Percentiles rank a stretch among this genome's conserved stretches.
Evolutionary conservation across 2,797 vertebrate species (phyloP).

Genomic region (Austrolebias charrua): DNA sequence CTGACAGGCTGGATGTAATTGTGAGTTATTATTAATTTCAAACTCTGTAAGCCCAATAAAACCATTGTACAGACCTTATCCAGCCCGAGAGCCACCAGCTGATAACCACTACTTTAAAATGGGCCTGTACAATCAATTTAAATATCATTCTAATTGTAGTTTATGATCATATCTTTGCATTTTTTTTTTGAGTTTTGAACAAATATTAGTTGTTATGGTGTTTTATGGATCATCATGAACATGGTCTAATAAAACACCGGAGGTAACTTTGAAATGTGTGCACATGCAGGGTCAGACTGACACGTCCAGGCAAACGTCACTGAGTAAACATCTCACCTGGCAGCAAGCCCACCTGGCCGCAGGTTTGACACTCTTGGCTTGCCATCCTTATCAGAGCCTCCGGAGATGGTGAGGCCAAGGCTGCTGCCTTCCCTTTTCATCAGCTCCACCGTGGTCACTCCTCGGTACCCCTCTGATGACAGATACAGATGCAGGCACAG

Average conservation of each 20-base stretch:
- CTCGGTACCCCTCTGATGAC: slow-evolving; percentile 89
- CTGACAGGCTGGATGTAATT: too few relatives aligned
- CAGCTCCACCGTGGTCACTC: slow-evolving; percentile 94
- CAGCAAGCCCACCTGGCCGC: slow-evolving; percentile 92
- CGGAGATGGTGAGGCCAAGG: slow-evolving; percentile 95
- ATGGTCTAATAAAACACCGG: slow-evolving; percentile 21
- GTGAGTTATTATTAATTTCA: too few relatives aligned
- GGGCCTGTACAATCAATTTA: too few relatives aligned
- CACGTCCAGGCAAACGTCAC: slow-evolving; percentile 40
- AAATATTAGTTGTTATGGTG: neutral
- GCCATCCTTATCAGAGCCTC: slow-evolving; percentile 97
- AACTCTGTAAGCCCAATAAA: too few relatives aligned
- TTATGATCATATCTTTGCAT: too few relatives aligned
- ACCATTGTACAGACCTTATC: too few relatives aligned
- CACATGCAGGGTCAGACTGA: slow-evolving; percentile 35
- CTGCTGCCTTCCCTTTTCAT: slow-evolving; percentile 97
- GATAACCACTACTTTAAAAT: too few relatives aligned
- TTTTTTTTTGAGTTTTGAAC: neutral
- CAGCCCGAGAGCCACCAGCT: too few relatives aligned
- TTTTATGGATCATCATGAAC: slow-evolving; percentile 17
- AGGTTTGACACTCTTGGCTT: slow-evolving; percentile 96
- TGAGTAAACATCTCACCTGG: slow-evolving; percentile 86
- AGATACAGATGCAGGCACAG: slow-evolving; percentile 62
- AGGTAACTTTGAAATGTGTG: slow-evolving; percentile 38
- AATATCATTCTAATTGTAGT: neutral